Evolutionary conservation across 2,113 vertebrate genomes (phyloP).

Genomic region (Peucedramus taeniatus): DNA sequence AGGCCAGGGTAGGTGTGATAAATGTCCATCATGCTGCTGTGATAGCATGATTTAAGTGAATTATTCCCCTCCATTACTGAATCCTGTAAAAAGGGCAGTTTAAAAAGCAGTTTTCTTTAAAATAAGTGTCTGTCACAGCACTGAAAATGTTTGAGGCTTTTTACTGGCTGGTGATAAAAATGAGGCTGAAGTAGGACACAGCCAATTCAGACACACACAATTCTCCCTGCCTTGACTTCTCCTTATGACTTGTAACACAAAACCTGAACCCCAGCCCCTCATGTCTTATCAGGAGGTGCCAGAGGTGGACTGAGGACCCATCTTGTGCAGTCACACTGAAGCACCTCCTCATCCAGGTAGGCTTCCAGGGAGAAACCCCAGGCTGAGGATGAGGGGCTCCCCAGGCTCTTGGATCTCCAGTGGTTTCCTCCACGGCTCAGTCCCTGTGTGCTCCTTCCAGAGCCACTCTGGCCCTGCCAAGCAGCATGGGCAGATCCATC

Average conservation of each 20-base stretch:
- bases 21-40: neutral
- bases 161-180: neutral
- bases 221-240: neutral
- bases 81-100: neutral
- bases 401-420: neutral
- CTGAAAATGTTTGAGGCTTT: neutral
- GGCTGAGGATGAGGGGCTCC: neutral
- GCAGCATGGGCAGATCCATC: neutral
- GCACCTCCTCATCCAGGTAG: neutral
- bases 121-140: neutral
- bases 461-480: neutral
- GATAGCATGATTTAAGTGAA: neutral
- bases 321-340: neutral
- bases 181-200: neutral
- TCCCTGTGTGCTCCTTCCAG: neutral
- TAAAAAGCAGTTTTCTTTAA: neutral
- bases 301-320: neutral
- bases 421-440: neutral
- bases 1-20: neutral
- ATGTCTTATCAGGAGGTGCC: neutral
- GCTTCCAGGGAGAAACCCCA: neutral
- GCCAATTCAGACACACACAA: neutral
- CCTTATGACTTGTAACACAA: accelerated
- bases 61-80: neutral
- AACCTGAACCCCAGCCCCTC: neutral